These are phyloP conservation scores for Diadumene lineata DNA, from an alignment of 92 coral and sea anemone genomes.

Conservation along the genomic window DNA sequence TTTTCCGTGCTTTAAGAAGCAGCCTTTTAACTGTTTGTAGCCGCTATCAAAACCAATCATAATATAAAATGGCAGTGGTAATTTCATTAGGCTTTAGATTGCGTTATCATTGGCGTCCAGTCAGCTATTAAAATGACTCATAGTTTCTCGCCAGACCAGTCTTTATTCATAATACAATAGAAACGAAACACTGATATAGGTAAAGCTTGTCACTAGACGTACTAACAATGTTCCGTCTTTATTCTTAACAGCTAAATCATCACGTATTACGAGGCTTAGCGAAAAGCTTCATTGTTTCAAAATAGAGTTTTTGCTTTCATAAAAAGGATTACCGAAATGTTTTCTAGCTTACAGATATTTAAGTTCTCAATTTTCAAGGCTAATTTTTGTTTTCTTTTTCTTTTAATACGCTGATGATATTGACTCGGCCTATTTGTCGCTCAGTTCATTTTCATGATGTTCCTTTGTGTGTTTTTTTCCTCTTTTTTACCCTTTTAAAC, in stretches of 20 bases:
- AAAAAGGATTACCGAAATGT: no score
- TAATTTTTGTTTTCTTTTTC: no score
- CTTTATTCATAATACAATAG: background rate
- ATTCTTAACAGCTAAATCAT: background rate
- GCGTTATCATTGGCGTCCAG: background rate
- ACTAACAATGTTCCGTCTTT: background rate
- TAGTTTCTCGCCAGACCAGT: background rate
- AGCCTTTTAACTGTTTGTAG: background rate
- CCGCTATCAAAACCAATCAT: slow-evolving; percentile 15
- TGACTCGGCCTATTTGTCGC: no score
- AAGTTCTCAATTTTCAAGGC: no score
- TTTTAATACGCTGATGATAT: no score
- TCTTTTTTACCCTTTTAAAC: no score
- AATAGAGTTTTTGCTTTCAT: background rate
- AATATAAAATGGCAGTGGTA: background rate
- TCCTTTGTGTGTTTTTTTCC: no score
- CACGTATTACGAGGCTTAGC: background rate
- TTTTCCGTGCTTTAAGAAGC: background rate
- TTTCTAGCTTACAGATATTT: no score
- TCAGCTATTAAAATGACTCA: background rate
- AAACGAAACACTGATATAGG: background rate
- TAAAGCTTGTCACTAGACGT: background rate
- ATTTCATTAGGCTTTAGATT: slow-evolving; percentile 16
- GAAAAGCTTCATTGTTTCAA: background rate
- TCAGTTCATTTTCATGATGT: no score